A percentile compares a stretch with the other conserved stretches of the same genome.
These are phyloP conservation scores for Callinectes sapidus DNA, from an alignment of 2,888 invertebrate genomes.

Conservation along the genomic window DNA sequence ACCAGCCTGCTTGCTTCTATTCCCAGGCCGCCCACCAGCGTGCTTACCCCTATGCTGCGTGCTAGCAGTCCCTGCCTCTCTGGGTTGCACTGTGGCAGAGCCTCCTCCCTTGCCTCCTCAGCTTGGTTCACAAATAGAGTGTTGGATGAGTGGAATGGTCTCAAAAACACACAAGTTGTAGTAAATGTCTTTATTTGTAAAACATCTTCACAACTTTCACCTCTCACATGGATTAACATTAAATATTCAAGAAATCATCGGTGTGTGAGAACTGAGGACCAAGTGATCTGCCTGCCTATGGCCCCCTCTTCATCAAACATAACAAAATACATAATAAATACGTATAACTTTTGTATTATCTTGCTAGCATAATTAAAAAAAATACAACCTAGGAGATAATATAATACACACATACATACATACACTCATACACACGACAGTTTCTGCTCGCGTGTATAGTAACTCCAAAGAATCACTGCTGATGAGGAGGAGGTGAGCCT, in stretches of 20 bases:
- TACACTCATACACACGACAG: conserved; percentile 26
- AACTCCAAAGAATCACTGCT: background rate
- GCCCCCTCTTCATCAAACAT: background rate
- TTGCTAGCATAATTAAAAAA: conserved; percentile 16
- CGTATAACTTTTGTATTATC: conserved; percentile 21
- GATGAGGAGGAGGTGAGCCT: background rate
- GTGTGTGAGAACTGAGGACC: conserved; percentile 11
- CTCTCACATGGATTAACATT: conserved; percentile 41
- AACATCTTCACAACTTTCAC: conserved; percentile 57
- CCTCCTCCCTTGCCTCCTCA: no score
- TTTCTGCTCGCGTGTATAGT: background rate
- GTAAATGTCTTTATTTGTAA: conserved; percentile 64
- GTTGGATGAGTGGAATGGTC: no score
- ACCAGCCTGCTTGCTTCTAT: no score
- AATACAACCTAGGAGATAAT: conserved; percentile 31
- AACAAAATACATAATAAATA: conserved; percentile 42
- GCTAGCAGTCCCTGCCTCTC: no score
- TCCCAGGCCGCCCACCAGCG: no score
- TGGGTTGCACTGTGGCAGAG: no score
- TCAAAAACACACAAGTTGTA: conserved; percentile 24
- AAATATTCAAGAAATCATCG: conserved; percentile 32
- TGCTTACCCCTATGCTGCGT: no score
- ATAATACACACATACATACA: conserved; percentile 48
- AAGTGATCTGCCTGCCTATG: background rate
- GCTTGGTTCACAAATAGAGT: no score